phyloP scores from a whole-genome alignment of 1,140 invertebrate species.

The Calosoma granatense region DNA sequence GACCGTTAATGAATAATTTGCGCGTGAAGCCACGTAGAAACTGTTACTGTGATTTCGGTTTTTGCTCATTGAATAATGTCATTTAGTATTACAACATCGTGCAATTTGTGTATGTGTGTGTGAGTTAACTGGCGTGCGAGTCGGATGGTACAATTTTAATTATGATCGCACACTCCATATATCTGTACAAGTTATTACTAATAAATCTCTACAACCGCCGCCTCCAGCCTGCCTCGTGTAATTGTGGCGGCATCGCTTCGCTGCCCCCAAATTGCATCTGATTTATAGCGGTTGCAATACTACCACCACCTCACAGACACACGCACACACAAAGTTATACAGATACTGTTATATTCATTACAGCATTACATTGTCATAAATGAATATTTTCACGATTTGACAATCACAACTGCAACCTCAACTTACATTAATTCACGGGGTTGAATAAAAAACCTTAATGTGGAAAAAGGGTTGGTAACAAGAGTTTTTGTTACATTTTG shows the following conservation, averaged over 20 bases:
- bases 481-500: no score
- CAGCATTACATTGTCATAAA: neutral
- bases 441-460: no score
- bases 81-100: neutral
- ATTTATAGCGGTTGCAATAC: constrained; percentile 14
- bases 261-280: constrained; percentile 16
- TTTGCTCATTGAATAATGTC: neutral
- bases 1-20: no score
- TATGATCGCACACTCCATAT: constrained; percentile 11
- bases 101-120: neutral
- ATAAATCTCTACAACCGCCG: constrained; percentile 13
- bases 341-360: neutral
- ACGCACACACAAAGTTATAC: neutral
- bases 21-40: no score
- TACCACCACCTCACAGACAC: neutral
- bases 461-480: no score
- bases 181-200: constrained; percentile 17
- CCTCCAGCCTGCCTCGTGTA: neutral
- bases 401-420: neutral
- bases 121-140: neutral
- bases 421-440: no score
- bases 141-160: constrained; percentile 3
- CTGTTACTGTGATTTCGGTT: neutral
- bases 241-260: constrained; percentile 14
- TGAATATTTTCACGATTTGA: neutral